Conservation (phyloP, 2,797 vertebrate genomes). For the Danio albolineatus region DNA sequence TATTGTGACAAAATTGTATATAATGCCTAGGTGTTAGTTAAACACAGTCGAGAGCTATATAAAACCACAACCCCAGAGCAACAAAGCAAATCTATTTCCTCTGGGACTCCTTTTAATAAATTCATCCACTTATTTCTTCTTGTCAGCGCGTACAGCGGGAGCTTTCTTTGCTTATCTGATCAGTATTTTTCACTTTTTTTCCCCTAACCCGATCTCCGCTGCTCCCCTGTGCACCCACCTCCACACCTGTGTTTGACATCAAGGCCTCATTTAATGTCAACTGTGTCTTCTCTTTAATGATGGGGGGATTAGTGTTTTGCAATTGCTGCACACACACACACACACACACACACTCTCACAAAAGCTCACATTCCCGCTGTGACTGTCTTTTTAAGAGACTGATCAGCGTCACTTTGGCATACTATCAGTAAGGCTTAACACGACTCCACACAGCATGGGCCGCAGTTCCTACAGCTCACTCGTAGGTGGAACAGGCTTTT, state of each 20-base stretch:
- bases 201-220: slow-evolving; percentile 58
- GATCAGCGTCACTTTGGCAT: slow-evolving; percentile 56
- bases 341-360: slow-evolving; percentile 52
- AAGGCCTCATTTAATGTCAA: slow-evolving; percentile 70
- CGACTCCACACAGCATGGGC: slow-evolving; percentile 43
- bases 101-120: slow-evolving; percentile 10
- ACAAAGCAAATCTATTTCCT: slow-evolving; percentile 43
- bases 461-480: slow-evolving; percentile 38
- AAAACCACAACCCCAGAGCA: background rate
- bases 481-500: slow-evolving; percentile 34
- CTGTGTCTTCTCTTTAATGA: slow-evolving; percentile 63
- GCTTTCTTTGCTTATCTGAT: background rate
- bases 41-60: background rate
- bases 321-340: slow-evolving; percentile 27
- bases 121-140: slow-evolving; percentile 54
- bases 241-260: slow-evolving; percentile 59
- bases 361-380: slow-evolving; percentile 4
- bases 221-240: background rate
- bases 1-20: too few species aligned
- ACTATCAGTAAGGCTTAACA: slow-evolving; percentile 46
- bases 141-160: slow-evolving; percentile 46
- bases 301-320: slow-evolving; percentile 47
- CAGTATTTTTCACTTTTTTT: slow-evolving; percentile 23
- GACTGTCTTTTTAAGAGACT: slow-evolving; percentile 56
- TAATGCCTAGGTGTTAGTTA: too few species aligned